Conservation (phyloP, 2,797 vertebrate genomes). For the Acrossocheilus wenchowensis region DNA sequence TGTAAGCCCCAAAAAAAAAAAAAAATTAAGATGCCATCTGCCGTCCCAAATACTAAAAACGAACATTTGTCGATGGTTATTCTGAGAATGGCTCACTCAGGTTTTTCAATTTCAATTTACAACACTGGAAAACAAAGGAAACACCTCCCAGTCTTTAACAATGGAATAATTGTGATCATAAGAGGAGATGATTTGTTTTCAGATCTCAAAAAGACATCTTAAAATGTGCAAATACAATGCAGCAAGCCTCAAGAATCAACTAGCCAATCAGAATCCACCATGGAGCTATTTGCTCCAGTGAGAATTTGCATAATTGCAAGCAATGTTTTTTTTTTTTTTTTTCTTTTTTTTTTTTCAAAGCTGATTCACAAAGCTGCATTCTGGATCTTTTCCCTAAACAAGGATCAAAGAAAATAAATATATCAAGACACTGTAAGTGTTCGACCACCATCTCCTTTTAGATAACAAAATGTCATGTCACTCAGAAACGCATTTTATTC, state of each 20-base stretch:
- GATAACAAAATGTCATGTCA: neutral
- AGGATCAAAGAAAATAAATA: conserved; percentile 26
- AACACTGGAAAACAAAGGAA: conserved; percentile 16
- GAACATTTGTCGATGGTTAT: neutral
- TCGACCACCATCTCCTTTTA: neutral
- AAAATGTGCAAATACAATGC: conserved; percentile 24
- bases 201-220: conserved; percentile 23
- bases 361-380: conserved; percentile 13
- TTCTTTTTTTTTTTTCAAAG: neutral
- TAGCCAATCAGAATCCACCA: conserved; percentile 19
- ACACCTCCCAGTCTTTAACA: neutral
- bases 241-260: neutral
- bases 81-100: conserved; percentile 35
- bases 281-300: neutral
- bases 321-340: neutral
- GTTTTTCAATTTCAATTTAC: conserved; percentile 16
- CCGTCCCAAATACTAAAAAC: conserved; percentile 46
- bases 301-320: conserved; percentile 15
- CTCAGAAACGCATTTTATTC: conserved; percentile 72
- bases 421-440: conserved; percentile 1
- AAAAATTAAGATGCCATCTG: conserved; percentile 40
- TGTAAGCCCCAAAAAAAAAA: conserved; percentile 5
- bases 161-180: conserved; percentile 8
- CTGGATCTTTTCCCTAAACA: neutral
- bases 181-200: conserved; percentile 22